A percentile compares a stretch with the other conserved stretches of the same genome.
Evolutionary conservation across 2,113 vertebrate genomes (phyloP).

Genomic region (Thalassoma bifasciatum): DNA sequence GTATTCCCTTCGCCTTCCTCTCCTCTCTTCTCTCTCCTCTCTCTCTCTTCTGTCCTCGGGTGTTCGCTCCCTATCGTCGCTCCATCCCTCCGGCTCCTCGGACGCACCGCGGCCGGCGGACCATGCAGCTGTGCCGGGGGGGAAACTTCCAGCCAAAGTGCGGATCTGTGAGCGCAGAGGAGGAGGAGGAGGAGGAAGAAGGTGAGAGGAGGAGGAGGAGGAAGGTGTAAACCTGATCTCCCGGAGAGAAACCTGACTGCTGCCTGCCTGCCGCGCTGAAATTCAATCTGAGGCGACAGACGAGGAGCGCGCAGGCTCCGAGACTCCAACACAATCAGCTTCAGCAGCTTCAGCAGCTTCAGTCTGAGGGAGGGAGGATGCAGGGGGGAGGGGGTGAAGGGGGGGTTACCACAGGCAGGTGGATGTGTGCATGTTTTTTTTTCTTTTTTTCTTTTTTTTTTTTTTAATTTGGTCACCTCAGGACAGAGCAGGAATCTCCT

Average conservation of each 20-base stretch:
- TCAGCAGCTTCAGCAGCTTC: slow-evolving; percentile 16
- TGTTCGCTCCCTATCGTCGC: slow-evolving; percentile 19
- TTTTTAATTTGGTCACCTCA: background rate
- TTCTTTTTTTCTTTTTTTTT: too few relatives aligned
- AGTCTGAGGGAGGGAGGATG: slow-evolving; percentile 2
- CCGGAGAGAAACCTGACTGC: slow-evolving; percentile 53
- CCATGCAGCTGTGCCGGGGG: slow-evolving; percentile 6
- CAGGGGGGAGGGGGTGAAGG: background rate
- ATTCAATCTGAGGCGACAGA: slow-evolving; percentile 55
- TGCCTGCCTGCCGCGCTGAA: slow-evolving; percentile 54
- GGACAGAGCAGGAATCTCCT: background rate
- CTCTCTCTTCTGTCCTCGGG: background rate
- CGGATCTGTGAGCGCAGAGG: slow-evolving; percentile 2
- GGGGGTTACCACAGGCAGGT: slow-evolving; percentile 26
- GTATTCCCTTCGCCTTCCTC: slow-evolving; percentile 7
- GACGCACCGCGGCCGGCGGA: slow-evolving; percentile 18
- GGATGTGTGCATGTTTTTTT: slow-evolving; percentile 9
- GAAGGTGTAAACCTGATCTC: slow-evolving; percentile 49
- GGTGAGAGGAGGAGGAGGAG: background rate
- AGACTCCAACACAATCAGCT: slow-evolving; percentile 6
- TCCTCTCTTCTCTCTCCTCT: background rate
- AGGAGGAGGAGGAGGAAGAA: background rate
- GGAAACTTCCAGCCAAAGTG: slow-evolving; percentile 56
- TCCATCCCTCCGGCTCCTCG: slow-evolving; percentile 33
- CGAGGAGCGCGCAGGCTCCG: slow-evolving; percentile 31